Evolutionary conservation across 2,113 vertebrate genomes (phyloP).

Genomic region (Odocoileus virginianus): DNA sequence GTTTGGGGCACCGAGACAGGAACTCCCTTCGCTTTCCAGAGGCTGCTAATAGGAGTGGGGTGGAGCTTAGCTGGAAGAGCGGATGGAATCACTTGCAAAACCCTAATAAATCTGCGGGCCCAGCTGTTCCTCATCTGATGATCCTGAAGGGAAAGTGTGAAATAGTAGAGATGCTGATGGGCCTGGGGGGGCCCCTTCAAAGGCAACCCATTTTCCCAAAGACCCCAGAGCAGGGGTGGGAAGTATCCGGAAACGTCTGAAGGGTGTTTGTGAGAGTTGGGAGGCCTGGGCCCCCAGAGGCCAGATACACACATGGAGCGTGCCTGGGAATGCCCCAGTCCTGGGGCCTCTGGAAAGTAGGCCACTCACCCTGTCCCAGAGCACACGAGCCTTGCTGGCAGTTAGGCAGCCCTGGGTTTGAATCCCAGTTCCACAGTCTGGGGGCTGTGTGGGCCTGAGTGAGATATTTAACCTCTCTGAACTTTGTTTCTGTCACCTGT

Average conservation of each 20-base stretch:
- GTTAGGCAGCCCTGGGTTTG: not conserved
- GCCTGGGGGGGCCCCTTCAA: constrained; percentile 32
- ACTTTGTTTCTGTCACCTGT: not conserved
- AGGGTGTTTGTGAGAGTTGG: not conserved
- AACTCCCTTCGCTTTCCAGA: not conserved
- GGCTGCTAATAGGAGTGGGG: not conserved
- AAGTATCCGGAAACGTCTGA: constrained; percentile 35
- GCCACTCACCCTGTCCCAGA: not conserved
- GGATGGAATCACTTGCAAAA: constrained; percentile 56
- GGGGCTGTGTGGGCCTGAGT: not conserved
- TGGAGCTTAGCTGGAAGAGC: not conserved
- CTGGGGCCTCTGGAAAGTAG: not conserved
- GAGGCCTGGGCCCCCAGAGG: constrained; percentile 36
- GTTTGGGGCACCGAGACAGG: not conserved
- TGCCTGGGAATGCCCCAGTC: not conserved
- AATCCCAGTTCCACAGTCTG: not conserved
- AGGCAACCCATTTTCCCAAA: constrained; percentile 12
- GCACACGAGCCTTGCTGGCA: not conserved
- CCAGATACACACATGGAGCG: not conserved
- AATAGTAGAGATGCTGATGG: constrained; percentile 64
- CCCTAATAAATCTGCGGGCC: constrained; percentile 60
- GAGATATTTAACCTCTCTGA: not conserved
- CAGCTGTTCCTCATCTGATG: constrained; percentile 66
- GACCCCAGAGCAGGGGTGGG: constrained; percentile 18
- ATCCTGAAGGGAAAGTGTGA: constrained; percentile 66